Conservation (phyloP, 2,113 vertebrate species). For the Thamnophis sirtalis region DNA sequence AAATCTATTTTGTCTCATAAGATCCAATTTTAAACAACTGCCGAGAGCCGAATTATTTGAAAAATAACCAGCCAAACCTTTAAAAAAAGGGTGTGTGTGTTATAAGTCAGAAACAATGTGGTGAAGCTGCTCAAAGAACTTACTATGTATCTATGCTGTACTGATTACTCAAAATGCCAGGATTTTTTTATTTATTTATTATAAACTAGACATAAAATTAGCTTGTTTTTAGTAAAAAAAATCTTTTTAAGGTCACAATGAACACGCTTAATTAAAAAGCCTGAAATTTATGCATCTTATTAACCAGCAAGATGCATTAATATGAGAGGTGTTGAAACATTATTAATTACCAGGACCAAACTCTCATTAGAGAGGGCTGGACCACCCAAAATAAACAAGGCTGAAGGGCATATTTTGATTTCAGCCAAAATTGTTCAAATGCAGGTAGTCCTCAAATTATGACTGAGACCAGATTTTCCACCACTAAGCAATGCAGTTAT, state of each 20-base stretch:
- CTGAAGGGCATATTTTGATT: background rate
- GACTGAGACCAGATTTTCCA: background rate
- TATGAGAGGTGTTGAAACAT: background rate
- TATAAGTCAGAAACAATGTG: background rate
- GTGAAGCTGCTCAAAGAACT: background rate
- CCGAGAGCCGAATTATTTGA: background rate
- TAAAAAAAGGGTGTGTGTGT: too few species aligned
- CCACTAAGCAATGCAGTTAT: background rate
- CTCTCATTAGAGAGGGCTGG: background rate
- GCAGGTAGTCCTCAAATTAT: background rate
- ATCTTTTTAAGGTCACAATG: background rate
- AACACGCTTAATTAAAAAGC: background rate
- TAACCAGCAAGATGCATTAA: background rate
- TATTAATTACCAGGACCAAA: background rate
- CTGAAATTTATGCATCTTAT: background rate
- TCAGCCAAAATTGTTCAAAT: background rate
- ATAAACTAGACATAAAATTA: rapidly evolving
- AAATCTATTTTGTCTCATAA: background rate
- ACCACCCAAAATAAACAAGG: constrained; percentile 1
- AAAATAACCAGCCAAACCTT: background rate
- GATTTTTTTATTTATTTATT: background rate
- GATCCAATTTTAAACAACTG: background rate
- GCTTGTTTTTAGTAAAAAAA: background rate
- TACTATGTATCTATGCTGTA: background rate
- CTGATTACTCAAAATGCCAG: background rate